Conservation (phyloP, 2,797 vertebrate genomes). For the Mallotus villosus region DNA sequence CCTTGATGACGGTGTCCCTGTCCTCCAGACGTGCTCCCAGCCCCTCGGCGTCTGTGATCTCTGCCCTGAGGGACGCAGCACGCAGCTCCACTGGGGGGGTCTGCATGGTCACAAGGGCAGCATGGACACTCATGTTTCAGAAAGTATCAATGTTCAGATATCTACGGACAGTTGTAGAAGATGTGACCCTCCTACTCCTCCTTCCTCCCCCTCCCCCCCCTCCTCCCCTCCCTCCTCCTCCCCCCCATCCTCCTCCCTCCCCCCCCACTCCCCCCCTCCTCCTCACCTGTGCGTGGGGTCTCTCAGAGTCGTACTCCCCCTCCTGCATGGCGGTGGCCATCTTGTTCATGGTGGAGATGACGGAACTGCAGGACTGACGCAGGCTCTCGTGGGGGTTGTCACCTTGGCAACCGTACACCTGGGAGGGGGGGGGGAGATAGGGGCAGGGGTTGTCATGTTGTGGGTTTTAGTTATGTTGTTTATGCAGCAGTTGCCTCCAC, state of each 20-base stretch:
- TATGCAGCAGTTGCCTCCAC: too few relatives aligned
- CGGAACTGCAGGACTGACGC: constrained; percentile 88
- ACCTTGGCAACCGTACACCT: constrained; percentile 85
- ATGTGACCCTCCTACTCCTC: too few relatives aligned
- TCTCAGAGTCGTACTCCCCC: constrained; percentile 93
- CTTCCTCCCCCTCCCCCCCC: too few relatives aligned
- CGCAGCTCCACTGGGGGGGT: constrained; percentile 83
- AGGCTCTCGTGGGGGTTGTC: constrained; percentile 85
- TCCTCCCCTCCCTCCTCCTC: too few relatives aligned
- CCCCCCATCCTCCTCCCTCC: too few relatives aligned
- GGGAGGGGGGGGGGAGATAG: background rate
- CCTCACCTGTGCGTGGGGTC: constrained; percentile 81
- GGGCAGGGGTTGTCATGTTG: too few relatives aligned
- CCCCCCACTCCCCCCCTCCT: too few relatives aligned
- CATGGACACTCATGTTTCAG: too few relatives aligned
- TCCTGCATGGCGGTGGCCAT: constrained; percentile 99
- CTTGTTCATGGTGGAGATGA: constrained; percentile 97
- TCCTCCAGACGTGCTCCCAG: constrained; percentile 94
- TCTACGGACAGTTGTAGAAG: too few relatives aligned
- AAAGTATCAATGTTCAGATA: too few relatives aligned
- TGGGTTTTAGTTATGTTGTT: too few relatives aligned
- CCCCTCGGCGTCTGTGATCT: constrained; percentile 93
- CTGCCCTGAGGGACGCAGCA: constrained; percentile 85
- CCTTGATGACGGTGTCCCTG: constrained; percentile 91
- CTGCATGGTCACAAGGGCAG: constrained; percentile 22